Conservation (phyloP, 2,888 invertebrate genomes). For the Erebia epiphron region DNA sequence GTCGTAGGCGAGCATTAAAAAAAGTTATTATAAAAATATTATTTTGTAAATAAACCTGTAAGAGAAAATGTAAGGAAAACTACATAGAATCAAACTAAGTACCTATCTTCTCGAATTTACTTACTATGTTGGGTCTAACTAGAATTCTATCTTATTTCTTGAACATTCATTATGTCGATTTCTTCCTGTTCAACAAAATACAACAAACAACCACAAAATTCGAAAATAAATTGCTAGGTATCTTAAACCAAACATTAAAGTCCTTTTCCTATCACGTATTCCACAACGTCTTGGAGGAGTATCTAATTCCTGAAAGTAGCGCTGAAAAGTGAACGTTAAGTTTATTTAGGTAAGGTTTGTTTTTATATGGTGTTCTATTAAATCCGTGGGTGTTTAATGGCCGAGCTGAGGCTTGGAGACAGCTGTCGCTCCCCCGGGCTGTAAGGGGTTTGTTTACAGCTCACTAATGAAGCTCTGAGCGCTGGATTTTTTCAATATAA, state of each 20-base stretch:
- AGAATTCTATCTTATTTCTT: too few species aligned
- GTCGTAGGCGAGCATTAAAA: background rate
- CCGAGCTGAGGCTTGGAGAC: slow-evolving; percentile 72
- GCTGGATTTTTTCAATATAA: slow-evolving; percentile 10
- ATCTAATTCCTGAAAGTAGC: slow-evolving; percentile 16
- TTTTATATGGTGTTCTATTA: slow-evolving; percentile 51
- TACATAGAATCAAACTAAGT: too few species aligned
- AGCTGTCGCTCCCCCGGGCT: slow-evolving; percentile 76
- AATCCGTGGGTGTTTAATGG: slow-evolving; percentile 75
- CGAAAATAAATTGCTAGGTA: slow-evolving; percentile 50
- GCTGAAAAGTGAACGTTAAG: slow-evolving; percentile 38
- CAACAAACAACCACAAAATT: slow-evolving; percentile 28
- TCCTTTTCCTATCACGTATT: slow-evolving; percentile 47
- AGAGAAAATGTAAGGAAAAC: too few species aligned
- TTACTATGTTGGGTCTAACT: too few species aligned
- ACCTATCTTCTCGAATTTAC: too few species aligned
- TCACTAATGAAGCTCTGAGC: slow-evolving; percentile 67
- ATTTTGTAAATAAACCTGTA: too few species aligned
- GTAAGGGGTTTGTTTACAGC: slow-evolving; percentile 77
- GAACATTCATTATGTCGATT: background rate
- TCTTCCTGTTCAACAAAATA: background rate
- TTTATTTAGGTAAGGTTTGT: slow-evolving; percentile 33
- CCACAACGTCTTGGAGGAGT: slow-evolving; percentile 38
- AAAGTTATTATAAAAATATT: too few species aligned
- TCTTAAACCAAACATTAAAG: slow-evolving; percentile 42